Conservation (phyloP, 2,113 vertebrate genomes). For the Edolisoma coerulescens region DNA sequence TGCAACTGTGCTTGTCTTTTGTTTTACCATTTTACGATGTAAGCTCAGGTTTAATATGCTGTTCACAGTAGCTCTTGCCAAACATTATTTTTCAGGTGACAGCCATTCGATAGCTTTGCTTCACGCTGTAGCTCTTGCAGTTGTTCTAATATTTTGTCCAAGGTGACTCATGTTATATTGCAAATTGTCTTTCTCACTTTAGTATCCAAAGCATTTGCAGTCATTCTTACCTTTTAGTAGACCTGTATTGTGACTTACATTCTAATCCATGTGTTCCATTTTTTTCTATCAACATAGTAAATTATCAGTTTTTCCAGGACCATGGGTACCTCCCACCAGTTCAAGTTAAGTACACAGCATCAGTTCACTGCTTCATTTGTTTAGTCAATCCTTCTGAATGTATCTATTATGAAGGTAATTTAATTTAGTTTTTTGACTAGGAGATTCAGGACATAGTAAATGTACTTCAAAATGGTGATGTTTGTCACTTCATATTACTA, state of each 20-base stretch:
- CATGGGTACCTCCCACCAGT: neutral
- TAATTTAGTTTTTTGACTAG: neutral
- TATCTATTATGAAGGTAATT: neutral
- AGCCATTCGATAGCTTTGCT: neutral
- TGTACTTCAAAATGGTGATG: neutral
- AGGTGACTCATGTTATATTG: neutral
- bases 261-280: neutral
- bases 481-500: neutral
- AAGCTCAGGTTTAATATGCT: neutral
- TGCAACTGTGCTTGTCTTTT: neutral
- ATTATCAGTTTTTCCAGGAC: neutral
- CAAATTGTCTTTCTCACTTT: neutral
- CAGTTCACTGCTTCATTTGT: neutral
- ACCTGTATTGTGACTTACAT: neutral
- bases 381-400: neutral
- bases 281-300: neutral
- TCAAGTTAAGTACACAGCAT: neutral
- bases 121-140: neutral
- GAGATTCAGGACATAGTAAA: neutral
- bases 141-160: neutral
- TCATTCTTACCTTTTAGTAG: neutral
- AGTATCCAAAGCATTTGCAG: neutral
- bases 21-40: neutral
- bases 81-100: slow-evolving; percentile 4
- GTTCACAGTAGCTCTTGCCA: neutral